Evolutionary conservation across 2,888 invertebrate genomes (phyloP).

Genomic region (Chymomyza fuscimana): DNA sequence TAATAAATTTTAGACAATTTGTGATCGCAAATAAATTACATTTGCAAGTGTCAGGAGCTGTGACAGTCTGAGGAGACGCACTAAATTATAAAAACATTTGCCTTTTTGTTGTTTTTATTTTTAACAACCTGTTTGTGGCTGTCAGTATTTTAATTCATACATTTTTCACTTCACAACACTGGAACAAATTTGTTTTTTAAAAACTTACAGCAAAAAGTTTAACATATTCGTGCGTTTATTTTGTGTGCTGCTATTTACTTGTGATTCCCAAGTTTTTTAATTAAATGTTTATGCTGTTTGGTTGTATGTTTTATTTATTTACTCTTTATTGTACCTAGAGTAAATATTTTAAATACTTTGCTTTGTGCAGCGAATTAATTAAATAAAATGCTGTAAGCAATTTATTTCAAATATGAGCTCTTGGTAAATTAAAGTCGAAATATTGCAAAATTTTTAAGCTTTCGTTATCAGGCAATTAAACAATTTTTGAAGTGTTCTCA

Average conservation of each 20-base stretch:
- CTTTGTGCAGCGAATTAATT: not conserved
- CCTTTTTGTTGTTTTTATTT: constrained; percentile 15
- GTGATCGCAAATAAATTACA: constrained; percentile 30
- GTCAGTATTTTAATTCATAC: constrained; percentile 10
- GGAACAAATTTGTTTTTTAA: constrained; percentile 11
- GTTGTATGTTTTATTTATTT: constrained; percentile 22
- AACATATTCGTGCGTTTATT: not conserved
- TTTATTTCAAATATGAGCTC: not conserved
- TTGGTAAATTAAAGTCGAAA: not conserved
- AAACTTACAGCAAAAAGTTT: constrained; percentile 16
- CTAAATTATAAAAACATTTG: constrained; percentile 20
- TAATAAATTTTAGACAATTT: constrained; percentile 30
- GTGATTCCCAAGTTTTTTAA: constrained; percentile 47
- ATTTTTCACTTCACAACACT: not conserved
- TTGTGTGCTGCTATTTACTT: constrained; percentile 10
- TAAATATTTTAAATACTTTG: not conserved
- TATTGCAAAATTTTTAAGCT: not conserved
- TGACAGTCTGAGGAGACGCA: constrained; percentile 3
- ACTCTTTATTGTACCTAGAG: constrained; percentile 14
- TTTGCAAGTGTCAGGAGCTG: constrained; percentile 30
- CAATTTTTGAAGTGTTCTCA: no score
- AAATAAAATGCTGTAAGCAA: not conserved
- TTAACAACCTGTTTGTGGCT: not conserved
- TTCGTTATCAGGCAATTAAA: not conserved
- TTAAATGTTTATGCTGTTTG: constrained; percentile 33